Evolutionary conservation across 2,113 vertebrate species (phyloP).

Genomic region (Ammodytes dubius): DNA sequence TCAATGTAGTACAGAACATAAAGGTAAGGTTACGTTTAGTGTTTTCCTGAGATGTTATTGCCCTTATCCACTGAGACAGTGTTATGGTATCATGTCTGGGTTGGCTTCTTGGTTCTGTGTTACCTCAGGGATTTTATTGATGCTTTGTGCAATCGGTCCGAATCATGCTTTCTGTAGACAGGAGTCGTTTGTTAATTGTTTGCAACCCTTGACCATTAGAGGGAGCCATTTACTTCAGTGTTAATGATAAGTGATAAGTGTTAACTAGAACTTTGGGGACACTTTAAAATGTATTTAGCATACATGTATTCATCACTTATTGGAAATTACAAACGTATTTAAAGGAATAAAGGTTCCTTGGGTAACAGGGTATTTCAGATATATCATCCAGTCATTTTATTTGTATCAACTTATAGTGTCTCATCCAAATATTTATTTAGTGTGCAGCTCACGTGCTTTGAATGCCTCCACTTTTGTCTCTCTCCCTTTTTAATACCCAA

Average conservation of each 20-base stretch:
- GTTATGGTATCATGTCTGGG: neutral
- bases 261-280: neutral
- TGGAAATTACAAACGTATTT: neutral
- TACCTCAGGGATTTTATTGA: neutral
- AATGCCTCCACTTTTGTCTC: neutral
- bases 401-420: neutral
- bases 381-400: neutral
- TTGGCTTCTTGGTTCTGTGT: neutral
- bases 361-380: neutral
- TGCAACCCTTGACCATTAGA: neutral
- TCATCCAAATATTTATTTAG: neutral
- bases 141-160: neutral
- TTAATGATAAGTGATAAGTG: too few relatives aligned
- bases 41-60: neutral
- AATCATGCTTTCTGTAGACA: neutral
- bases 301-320: neutral
- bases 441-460: neutral
- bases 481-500: neutral
- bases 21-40: neutral
- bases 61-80: neutral
- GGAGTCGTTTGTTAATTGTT: neutral
- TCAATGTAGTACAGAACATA: neutral
- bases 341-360: neutral
- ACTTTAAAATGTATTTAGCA: neutral
- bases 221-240: slow-evolving; percentile 17